These are phyloP conservation scores for Cataglyphis albicans DNA, from an alignment of 2,888 invertebrate species.

Conservation along the genomic window DNA sequence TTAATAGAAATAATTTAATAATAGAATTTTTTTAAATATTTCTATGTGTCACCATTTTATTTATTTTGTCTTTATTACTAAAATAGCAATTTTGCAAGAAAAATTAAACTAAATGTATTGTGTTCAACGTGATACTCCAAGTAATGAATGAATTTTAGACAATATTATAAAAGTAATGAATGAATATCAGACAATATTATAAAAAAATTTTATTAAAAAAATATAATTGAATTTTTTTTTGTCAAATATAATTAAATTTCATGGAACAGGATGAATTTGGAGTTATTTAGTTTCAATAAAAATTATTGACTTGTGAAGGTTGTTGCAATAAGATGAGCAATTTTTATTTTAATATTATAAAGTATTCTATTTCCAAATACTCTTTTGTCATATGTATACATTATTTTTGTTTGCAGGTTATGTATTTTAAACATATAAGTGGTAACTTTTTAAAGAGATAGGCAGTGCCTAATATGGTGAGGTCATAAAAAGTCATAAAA, in stretches of 20 bases:
- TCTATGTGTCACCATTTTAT: background rate
- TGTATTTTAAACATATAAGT: constrained; percentile 34
- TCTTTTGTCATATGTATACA: constrained; percentile 31
- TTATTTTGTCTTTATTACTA: background rate
- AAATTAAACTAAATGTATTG: background rate
- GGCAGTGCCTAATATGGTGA: constrained; percentile 46
- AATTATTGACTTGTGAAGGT: background rate
- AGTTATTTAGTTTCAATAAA: background rate
- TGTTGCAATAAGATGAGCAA: constrained; percentile 1
- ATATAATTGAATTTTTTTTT: background rate
- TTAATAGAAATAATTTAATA: background rate
- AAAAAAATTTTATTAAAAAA: background rate
- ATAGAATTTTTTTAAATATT: background rate
- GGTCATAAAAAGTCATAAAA: constrained; percentile 18
- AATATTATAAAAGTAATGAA: background rate
- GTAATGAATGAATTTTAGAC: background rate
- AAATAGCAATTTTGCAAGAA: background rate
- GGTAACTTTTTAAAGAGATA: constrained; percentile 43
- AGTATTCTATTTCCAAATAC: constrained; percentile 24
- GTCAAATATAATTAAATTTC: constrained; percentile 9
- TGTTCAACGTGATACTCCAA: background rate
- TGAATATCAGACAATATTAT: background rate
- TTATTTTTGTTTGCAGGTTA: constrained; percentile 22
- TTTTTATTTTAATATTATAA: constrained; percentile 1
- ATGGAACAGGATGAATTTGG: background rate